Percentiles rank a stretch among this genome's conserved stretches.
Evolutionary conservation across 2,888 invertebrate genomes (phyloP).

Genomic region (Euspilapteryx auroguttella): DNA sequence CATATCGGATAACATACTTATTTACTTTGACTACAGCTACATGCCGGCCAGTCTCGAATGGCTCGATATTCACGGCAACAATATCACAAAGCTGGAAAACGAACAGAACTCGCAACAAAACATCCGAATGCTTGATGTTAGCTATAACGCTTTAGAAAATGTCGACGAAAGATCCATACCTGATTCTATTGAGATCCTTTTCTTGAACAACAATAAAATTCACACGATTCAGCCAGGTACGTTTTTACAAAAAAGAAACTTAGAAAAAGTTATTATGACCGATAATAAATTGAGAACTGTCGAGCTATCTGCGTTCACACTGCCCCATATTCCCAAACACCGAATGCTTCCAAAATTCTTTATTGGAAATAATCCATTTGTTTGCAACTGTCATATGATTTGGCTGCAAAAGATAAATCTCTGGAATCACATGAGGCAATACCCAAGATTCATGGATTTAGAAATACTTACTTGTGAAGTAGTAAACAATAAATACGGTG

Average conservation of each 20-base stretch:
- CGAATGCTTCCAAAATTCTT: constrained; percentile 75
- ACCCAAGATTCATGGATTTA: constrained; percentile 77
- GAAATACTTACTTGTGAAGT: constrained; percentile 75
- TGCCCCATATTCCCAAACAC: constrained; percentile 67
- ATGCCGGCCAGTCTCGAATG: constrained; percentile 75
- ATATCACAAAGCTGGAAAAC: constrained; percentile 74
- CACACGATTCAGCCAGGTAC: constrained; percentile 71
- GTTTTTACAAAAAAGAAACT: constrained; percentile 68
- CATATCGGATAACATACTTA: constrained; percentile 76
- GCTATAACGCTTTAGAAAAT: constrained; percentile 71
- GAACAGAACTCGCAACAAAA: constrained; percentile 68
- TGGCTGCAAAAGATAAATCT: constrained; percentile 81
- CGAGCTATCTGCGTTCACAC: constrained; percentile 71
- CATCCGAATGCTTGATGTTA: constrained; percentile 76
- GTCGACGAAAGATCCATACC: constrained; percentile 72
- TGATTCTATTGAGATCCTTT: constrained; percentile 72
- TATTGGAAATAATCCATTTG: constrained; percentile 80
- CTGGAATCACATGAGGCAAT: constrained; percentile 70
- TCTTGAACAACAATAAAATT: constrained; percentile 77
- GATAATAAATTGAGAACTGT: constrained; percentile 74
- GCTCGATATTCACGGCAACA: constrained; percentile 80
- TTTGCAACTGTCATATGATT: constrained; percentile 86
- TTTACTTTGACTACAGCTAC: constrained; percentile 79
- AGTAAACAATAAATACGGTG: constrained; percentile 66
- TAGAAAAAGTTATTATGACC: constrained; percentile 76